phyloP scores from a whole-genome alignment of 2,888 invertebrate species.

The Orthosia incerta region DNA sequence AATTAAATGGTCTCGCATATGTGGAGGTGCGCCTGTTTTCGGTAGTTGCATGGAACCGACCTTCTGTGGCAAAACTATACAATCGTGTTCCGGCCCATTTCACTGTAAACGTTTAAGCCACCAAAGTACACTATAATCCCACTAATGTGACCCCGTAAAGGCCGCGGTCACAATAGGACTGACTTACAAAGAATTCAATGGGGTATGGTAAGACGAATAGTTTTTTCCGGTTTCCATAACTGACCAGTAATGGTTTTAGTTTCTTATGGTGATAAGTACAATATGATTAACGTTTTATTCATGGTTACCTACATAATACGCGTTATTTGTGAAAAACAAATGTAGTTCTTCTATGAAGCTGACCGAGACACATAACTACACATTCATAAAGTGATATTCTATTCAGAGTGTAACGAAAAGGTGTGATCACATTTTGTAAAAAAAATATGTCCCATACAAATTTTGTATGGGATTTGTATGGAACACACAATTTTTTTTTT shows the following conservation, averaged over 20 bases:
- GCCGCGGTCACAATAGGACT: slow-evolving; percentile 27
- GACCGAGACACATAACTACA: too few relatives aligned
- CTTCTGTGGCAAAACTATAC: slow-evolving; percentile 28
- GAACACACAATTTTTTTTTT: too few relatives aligned
- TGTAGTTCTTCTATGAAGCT: too few relatives aligned
- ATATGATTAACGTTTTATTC: not conserved
- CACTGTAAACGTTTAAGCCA: slow-evolving; percentile 27
- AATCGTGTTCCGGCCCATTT: slow-evolving; percentile 42
- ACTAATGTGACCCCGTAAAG: slow-evolving; percentile 42
- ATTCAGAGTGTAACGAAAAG: too few relatives aligned
- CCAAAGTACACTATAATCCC: slow-evolving; percentile 40
- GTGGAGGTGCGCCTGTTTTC: not conserved
- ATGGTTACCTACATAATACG: too few relatives aligned
- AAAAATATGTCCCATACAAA: too few relatives aligned
- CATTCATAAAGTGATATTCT: too few relatives aligned
- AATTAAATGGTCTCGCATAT: too few relatives aligned
- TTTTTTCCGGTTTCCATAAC: not conserved
- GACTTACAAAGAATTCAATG: slow-evolving; percentile 46
- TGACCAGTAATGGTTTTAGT: not conserved
- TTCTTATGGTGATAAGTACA: not conserved
- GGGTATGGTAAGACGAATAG: slow-evolving; percentile 20
- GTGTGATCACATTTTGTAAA: too few relatives aligned
- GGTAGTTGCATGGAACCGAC: not conserved
- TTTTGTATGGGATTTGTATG: too few relatives aligned
- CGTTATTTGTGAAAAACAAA: too few relatives aligned